Evolutionary conservation across 2,888 invertebrate species (phyloP), one percentile per base, ranked within the genome.

Genomic region (Synanthedon tipuliformis): DNA sequence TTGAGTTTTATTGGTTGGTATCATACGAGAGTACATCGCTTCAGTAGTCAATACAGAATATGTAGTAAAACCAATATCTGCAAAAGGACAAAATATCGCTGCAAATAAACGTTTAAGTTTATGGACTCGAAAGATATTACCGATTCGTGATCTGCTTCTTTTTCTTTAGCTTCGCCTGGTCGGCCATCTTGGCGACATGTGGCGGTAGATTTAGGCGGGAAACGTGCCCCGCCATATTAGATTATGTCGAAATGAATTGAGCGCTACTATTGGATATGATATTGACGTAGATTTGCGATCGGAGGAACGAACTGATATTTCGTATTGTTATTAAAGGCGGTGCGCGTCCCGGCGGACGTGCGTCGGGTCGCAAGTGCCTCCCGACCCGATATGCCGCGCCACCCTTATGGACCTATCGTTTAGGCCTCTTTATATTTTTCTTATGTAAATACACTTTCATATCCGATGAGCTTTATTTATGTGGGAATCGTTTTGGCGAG

Each of bases 391-490:
- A 77, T 72, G 73, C 71, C 78, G 75, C 80, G 73, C 71, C 78
- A 75, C 80, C 83, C 83, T 80, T 79, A 75, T 75, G 80, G 77
- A 78, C 81, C 81, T 79, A 82, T 82, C 84, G 83, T 82, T 87
- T 84, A 82, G 86, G 85, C 86, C 82, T 83, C 78, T 84, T 87
- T 86, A 84, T 85, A 86, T 85, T 84, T 85, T 86, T 84, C 86
- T 84, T 87, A 86, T 86, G 86, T 85, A 86, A 87, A 87, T 87
- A 82, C 81, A 59, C 75, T 79, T 85, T 86, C 82, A 87, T 87
- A 86, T 87, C 84, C 85, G 83, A 86, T 86, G 85, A 87, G 85
- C 85, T 87, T 87, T 87, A 87, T 86, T 87, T 87, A 87, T 87
- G 87, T 87, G 86, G 86, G 84, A 87, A 87, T 86, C 86, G 85